Evolutionary conservation across 2,113 vertebrate genomes (phyloP).

Genomic region (Poeciliopsis occidentalis): DNA sequence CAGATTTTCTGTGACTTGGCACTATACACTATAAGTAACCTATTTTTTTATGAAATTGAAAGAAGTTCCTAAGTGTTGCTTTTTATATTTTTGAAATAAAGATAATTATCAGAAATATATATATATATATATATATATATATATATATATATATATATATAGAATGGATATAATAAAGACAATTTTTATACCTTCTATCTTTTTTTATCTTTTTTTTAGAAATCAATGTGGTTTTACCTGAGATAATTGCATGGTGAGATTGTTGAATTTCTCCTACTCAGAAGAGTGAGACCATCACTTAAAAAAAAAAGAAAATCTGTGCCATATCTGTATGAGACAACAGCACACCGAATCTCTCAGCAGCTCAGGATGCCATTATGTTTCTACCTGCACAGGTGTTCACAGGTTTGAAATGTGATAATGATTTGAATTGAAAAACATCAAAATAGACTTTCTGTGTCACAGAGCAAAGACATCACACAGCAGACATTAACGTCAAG

Average conservation of each 20-base stretch:
- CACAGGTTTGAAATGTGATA: slow-evolving; percentile 60
- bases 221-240: not conserved
- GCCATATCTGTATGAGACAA: slow-evolving; percentile 34
- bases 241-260: not conserved
- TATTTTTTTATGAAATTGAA: no score
- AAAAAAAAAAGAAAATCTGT: slow-evolving; percentile 1
- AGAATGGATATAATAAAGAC: no score
- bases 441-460: slow-evolving; percentile 45
- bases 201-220: not conserved
- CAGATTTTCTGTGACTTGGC: no score
- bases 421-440: slow-evolving; percentile 56
- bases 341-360: slow-evolving; percentile 51
- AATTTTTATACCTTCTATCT: not conserved
- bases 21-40: no score
- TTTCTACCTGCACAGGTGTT: slow-evolving; percentile 67
- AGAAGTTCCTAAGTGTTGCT: not conserved
- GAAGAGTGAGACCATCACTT: slow-evolving; percentile 39
- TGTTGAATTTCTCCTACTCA: not conserved
- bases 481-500: not conserved
- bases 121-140: no score
- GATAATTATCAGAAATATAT: no score
- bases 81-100: not conserved
- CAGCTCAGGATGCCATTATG: slow-evolving; percentile 34
- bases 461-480: slow-evolving; percentile 20
- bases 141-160: no score